Evolutionary conservation across 2,888 invertebrate species (phyloP).

Genomic region (Drosophila yooni): DNA sequence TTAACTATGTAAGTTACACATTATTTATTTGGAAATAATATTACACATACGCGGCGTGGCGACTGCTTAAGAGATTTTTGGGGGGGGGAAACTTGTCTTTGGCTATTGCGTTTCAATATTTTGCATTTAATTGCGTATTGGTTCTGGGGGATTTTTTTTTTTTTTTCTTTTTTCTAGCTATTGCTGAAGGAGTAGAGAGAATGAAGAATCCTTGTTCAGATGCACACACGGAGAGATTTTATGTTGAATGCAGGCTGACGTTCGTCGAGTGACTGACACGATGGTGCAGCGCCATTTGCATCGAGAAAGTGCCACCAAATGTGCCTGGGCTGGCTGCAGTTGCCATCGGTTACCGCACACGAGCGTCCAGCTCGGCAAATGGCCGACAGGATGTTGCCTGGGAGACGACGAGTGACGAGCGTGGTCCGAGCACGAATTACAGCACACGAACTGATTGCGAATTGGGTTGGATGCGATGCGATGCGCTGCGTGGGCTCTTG

Average conservation of each 20-base stretch:
- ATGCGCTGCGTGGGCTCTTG: conserved; percentile 55
- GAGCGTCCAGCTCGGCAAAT: conserved; percentile 36
- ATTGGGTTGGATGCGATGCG: conserved; percentile 26
- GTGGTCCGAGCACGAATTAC: neutral
- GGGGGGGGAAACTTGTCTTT: neutral
- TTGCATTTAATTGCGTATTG: conserved; percentile 39
- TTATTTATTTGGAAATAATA: neutral
- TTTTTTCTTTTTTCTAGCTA: neutral
- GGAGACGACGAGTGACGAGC: conserved; percentile 8
- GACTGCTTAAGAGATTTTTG: neutral
- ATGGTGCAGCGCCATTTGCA: conserved; percentile 68
- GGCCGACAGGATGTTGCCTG: conserved; percentile 42
- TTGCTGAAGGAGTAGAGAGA: conserved; percentile 20
- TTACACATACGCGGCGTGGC: conserved; percentile 44
- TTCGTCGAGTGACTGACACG: conserved; percentile 71
- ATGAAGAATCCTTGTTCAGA: conserved; percentile 2
- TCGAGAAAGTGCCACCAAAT: conserved; percentile 29
- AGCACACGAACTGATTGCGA: conserved; percentile 24
- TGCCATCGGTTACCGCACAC: conserved; percentile 30
- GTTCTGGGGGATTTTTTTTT: conserved; percentile 2
- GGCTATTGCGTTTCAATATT: conserved; percentile 6
- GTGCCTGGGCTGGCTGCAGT: conserved; percentile 36
- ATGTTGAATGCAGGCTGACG: conserved; percentile 77
- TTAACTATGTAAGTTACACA: conserved; percentile 1
- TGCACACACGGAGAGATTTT: conserved; percentile 28